Evolutionary conservation across 23 tunicate species (phyloP), one percentile per base, ranked within the genome.

Genomic region (Botrylloides violaceus): DNA sequence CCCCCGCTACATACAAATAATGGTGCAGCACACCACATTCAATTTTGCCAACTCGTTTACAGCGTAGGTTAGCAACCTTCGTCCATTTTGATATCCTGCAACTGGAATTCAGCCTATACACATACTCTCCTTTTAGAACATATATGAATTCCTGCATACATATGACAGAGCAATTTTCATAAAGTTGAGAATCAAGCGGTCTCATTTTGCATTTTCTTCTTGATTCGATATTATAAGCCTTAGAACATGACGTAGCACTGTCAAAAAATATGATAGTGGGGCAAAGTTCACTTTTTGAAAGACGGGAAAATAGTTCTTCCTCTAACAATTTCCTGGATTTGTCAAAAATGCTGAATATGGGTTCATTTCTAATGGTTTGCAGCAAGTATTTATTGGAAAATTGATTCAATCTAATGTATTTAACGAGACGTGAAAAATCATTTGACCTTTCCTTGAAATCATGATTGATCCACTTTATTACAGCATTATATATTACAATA

Each of bases 351-450:
- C 58, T 39, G 26, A 68, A 68, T 43, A 68, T 20, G 21, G 74
- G 74, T 2, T 68, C 74, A 43, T 68, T 68, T 5, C 74, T 58
- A 37, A 68, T 43, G 21, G 58, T 43, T 18, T 68, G 74, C 63
- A 68, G 21, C 12, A 68, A 36, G 30, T 35, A 68, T 24, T 35
- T 35, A 6, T 39, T 68, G 25, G 74, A 36, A 24, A 68, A 26
- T 9, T 37, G 29, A 68, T 36, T 38, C 12, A 68, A 30, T 6
- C 28, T 36, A 22, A 68, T 43, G 29, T 19, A 68, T 43, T 68
- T 35, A 1, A 68, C 58, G n/a, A 68, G 56, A 39, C 19, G 32
- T 20, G 58, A 56, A 68, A 68, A 68, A 4, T 68, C 56, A 38
- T 43, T 28, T 0, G 74, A 37, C 37, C 74, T 68, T 5, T 27